These are phyloP conservation scores for Apodemia zela DNA, from an alignment of 2,888 invertebrate species.

Conservation along the genomic window DNA sequence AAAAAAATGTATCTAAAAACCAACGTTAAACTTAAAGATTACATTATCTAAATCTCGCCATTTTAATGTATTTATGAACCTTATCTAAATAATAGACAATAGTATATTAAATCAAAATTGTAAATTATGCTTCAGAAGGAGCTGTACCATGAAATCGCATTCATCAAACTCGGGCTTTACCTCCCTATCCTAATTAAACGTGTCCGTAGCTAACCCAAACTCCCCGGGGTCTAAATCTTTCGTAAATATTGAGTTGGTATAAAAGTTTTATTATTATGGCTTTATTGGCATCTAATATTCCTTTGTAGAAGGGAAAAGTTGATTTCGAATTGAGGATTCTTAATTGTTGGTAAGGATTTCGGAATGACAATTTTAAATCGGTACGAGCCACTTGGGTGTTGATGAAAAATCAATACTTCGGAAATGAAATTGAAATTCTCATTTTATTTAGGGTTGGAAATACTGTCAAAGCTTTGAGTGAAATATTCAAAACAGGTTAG, in stretches of 20 bases:
- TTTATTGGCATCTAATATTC: conserved; percentile 52
- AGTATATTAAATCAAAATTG: conserved; percentile 41
- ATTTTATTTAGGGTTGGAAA: neutral
- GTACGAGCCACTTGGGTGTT: neutral
- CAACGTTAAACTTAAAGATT: too few species aligned
- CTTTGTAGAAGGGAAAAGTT: conserved; percentile 35
- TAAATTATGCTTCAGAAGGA: conserved; percentile 51
- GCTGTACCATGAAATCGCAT: conserved; percentile 70
- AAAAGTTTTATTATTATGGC: conserved; percentile 64
- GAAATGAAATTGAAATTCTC: neutral
- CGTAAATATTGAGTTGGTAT: conserved; percentile 68
- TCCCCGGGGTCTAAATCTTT: conserved; percentile 46
- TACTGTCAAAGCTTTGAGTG: neutral
- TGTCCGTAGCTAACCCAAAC: conserved; percentile 66
- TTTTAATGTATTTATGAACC: neutral
- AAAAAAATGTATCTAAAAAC: too few species aligned
- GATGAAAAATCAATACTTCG: neutral
- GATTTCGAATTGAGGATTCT: conserved; percentile 32
- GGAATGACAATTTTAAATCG: neutral
- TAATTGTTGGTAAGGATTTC: conserved; percentile 9
- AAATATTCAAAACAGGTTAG: too few species aligned
- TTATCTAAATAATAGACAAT: neutral
- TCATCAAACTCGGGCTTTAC: conserved; percentile 77
- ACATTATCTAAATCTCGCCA: neutral
- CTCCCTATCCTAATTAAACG: conserved; percentile 71